phyloP scores from a whole-genome alignment of 2,888 invertebrate genomes.

The Zele albiditarsus region DNA sequence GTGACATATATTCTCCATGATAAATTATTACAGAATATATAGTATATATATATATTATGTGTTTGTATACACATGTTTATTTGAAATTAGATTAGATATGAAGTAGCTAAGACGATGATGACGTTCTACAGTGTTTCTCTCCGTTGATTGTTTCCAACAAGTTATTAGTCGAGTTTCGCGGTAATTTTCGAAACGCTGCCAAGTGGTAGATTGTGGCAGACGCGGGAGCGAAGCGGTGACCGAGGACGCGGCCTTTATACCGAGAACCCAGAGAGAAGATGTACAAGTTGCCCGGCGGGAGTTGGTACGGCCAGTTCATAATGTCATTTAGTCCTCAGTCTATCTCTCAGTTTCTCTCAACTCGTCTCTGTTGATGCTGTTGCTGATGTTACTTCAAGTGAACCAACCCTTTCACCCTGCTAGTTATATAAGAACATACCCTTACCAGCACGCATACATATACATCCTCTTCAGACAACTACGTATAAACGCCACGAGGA shows the following conservation, averaged over 20 bases:
- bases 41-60: neutral
- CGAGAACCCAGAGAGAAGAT: constrained; percentile 43
- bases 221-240: constrained; percentile 9
- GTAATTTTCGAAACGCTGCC: constrained; percentile 35
- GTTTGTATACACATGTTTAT: neutral
- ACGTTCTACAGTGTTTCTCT: constrained; percentile 28
- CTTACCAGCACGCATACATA: neutral
- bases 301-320: constrained; percentile 40
- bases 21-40: neutral
- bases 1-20: neutral
- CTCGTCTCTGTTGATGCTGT: constrained; percentile 8
- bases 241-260: constrained; percentile 21
- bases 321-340: constrained; percentile 41
- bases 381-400: constrained; percentile 18
- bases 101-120: constrained; percentile 13
- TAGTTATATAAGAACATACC: neutral
- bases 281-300: constrained; percentile 36
- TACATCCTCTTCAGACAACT: neutral
- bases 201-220: constrained; percentile 29
- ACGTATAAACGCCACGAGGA: neutral
- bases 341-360: neutral
- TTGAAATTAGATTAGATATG: constrained; percentile 1
- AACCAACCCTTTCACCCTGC: neutral
- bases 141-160: constrained; percentile 43
- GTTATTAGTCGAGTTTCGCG: constrained; percentile 42